These are phyloP conservation scores for Cataglyphis rosenhaueri DNA, from an alignment of 2,888 invertebrate species.

Conservation along the genomic window DNA sequence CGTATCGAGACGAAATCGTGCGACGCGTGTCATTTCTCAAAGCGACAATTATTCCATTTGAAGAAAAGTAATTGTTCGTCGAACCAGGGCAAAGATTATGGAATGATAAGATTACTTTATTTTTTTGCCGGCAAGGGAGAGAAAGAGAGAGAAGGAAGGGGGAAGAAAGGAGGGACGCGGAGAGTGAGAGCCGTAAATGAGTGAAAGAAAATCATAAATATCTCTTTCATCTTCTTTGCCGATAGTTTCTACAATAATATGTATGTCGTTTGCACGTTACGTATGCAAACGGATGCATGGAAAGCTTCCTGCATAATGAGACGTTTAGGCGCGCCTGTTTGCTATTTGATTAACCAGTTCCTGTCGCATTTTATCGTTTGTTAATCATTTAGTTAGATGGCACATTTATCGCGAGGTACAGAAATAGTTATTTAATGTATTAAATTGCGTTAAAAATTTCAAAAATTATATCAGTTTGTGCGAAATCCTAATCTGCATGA, in stretches of 20 bases:
- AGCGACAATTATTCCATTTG: not conserved
- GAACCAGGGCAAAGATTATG: slow-evolving; percentile 11
- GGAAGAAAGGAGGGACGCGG: not conserved
- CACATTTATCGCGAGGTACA: slow-evolving; percentile 8
- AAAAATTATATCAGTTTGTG: not conserved
- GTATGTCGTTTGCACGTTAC: slow-evolving; percentile 32
- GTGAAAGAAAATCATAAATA: not conserved
- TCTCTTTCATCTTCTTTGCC: slow-evolving; percentile 41
- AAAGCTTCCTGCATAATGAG: slow-evolving; percentile 40
- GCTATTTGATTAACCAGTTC: slow-evolving; percentile 46
- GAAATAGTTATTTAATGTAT: not conserved
- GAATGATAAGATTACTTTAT: slow-evolving; percentile 62
- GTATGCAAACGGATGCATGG: slow-evolving; percentile 24
- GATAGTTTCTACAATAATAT: slow-evolving; percentile 43
- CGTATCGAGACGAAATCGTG: slow-evolving; percentile 10
- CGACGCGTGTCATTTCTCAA: not conserved
- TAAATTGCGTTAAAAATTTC: not conserved
- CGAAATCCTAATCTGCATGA: not conserved
- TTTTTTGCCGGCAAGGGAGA: slow-evolving; percentile 14
- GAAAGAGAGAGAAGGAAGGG: not conserved
- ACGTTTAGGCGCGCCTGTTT: slow-evolving; percentile 45
- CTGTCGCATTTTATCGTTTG: slow-evolving; percentile 19
- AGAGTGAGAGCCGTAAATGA: not conserved
- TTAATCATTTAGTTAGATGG: not conserved
- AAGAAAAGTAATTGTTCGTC: not conserved